A percentile compares a stretch with the other conserved stretches of the same genome.
These are phyloP conservation scores for Glaucopsyche alexis DNA, from an alignment of 2,888 invertebrate species.

Conservation along the genomic window DNA sequence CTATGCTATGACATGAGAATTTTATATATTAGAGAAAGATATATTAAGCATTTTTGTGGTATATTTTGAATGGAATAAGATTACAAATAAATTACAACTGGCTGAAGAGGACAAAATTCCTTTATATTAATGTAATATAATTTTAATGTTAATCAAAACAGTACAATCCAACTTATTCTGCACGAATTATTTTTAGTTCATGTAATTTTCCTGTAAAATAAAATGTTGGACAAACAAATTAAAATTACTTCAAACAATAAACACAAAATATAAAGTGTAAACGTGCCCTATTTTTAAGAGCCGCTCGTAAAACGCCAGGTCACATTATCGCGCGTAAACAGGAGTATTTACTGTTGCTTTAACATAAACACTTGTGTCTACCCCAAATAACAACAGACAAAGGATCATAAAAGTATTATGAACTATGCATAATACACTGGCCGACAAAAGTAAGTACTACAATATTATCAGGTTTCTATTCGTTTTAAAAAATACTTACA, in stretches of 20 bases:
- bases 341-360: neutral
- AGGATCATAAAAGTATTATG: neutral
- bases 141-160: too few relatives aligned
- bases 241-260: slow-evolving; percentile 1
- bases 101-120: too few relatives aligned
- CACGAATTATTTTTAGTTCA: too few relatives aligned
- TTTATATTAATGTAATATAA: neutral
- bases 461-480: too few relatives aligned
- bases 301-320: neutral
- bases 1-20: too few relatives aligned
- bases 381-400: neutral
- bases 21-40: too few relatives aligned
- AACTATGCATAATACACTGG: neutral
- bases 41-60: too few relatives aligned
- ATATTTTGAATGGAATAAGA: too few relatives aligned
- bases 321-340: slow-evolving; percentile 11
- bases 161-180: too few relatives aligned
- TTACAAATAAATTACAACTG: too few relatives aligned
- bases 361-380: neutral
- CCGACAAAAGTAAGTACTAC: too few relatives aligned
- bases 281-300: neutral
- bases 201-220: neutral
- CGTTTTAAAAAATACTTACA: too few relatives aligned
- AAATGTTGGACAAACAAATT: neutral
- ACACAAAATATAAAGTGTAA: neutral